A percentile compares a stretch with the other conserved stretches of the same genome.
Conservation (phyloP, 2,888 invertebrate genomes). For the Sylvicola cinctus region DNA sequence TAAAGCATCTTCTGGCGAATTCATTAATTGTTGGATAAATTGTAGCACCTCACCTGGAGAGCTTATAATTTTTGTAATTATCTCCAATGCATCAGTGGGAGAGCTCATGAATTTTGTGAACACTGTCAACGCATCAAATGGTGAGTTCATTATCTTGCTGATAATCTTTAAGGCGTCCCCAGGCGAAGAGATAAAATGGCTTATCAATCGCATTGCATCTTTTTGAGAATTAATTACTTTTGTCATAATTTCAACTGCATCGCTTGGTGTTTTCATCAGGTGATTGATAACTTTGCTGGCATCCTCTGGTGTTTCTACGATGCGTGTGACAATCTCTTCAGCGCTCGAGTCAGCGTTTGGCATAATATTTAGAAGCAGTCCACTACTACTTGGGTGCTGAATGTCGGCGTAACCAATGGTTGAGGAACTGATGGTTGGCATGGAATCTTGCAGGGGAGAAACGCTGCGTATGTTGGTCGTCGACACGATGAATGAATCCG, state of each 20-base stretch:
- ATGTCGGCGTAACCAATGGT: too few species aligned
- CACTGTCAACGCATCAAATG: constrained; percentile 25
- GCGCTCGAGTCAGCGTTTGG: constrained; percentile 5
- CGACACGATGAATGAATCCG: too few species aligned
- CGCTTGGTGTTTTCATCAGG: constrained; percentile 21
- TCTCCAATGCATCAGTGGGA: constrained; percentile 26
- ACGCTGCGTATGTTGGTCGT: too few species aligned
- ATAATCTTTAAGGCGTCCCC: constrained; percentile 25
- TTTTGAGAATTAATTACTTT: constrained; percentile 22
- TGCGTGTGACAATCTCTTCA: constrained; percentile 20
- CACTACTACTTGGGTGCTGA: too few species aligned
- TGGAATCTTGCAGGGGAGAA: too few species aligned
- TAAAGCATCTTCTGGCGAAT: constrained; percentile 23
- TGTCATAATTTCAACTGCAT: constrained; percentile 19
- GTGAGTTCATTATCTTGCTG: constrained; percentile 26
- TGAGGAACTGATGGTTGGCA: too few species aligned
- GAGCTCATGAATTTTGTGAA: constrained; percentile 27
- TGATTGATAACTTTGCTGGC: constrained; percentile 22
- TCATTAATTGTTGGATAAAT: constrained; percentile 24
- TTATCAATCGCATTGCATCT: constrained; percentile 22
- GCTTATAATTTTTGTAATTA: constrained; percentile 24
- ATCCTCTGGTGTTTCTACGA: constrained; percentile 21
- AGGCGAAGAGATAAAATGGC: constrained; percentile 23
- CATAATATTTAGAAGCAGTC: background rate
- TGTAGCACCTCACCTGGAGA: constrained; percentile 24